Percentiles rank a stretch among this genome's conserved stretches.
Evolutionary conservation across 2,113 vertebrate genomes (phyloP).

Genomic region (Hirundichthys speculiger): DNA sequence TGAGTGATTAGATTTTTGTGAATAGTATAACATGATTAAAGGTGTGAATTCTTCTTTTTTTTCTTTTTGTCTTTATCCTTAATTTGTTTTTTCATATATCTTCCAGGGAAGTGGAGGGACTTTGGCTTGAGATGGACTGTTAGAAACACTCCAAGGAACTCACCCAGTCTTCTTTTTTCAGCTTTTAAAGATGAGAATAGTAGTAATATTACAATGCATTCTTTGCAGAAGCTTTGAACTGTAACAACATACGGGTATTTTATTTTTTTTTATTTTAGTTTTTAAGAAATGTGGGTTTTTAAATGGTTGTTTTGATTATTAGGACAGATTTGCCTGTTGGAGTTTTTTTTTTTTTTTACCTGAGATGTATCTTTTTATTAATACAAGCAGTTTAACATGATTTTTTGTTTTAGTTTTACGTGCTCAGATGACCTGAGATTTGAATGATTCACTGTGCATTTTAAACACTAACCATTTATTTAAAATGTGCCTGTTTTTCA

Average conservation of each 20-base stretch:
- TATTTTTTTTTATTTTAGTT: too few species aligned
- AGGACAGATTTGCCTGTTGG: not conserved
- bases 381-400: slow-evolving; percentile 43
- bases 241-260: too few species aligned
- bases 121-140: slow-evolving; percentile 76
- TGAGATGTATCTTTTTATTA: not conserved
- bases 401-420: not conserved
- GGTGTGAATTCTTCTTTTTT: too few species aligned
- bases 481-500: slow-evolving; percentile 12
- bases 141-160: slow-evolving; percentile 7
- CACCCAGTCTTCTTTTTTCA: too few species aligned
- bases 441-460: slow-evolving; percentile 19
- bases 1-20: not conserved
- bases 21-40: not conserved
- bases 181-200: too few species aligned
- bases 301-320: too few species aligned
- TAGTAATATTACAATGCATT: too few species aligned
- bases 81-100: slow-evolving; percentile 54
- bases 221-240: too few species aligned
- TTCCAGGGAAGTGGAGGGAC: slow-evolving; percentile 89
- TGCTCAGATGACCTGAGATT: not conserved
- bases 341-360: not conserved
- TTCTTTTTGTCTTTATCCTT: slow-evolving; percentile 14
- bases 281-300: too few species aligned
- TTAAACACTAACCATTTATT: slow-evolving; percentile 26